Evolutionary conservation across 1,140 invertebrate genomes (phyloP), one percentile per base, ranked within the genome.

Genomic region (Nomia melanderi): DNA sequence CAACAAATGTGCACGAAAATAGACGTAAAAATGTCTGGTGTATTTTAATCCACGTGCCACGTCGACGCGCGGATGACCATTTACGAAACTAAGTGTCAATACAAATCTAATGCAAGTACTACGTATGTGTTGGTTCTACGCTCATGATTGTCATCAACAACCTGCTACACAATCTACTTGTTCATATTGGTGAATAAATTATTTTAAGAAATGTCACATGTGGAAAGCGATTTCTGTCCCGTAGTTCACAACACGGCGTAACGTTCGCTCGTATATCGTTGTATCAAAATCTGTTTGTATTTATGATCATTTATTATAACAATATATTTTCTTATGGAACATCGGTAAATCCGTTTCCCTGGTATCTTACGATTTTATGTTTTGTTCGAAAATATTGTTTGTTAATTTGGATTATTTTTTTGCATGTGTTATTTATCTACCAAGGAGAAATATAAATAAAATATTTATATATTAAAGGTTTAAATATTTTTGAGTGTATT

Each of bases 171-270:
- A 75, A 85, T 73, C 66, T 79, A 83, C 66, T 81, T 87, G 81
- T 82, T 88, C 80, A 79, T 83, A 82, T 81, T 81, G 78, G 75
- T 79, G 78, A 86, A 87, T 87, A 88, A 88, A 88, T 88, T 86
- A 86, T 87, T 87, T 87, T 79, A 80, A 74, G 79, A 82, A 82
- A 74, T 70, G 66, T 25, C 64, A 67, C 63, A 78, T 33, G 33
- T 53, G 11, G 39, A 11, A 17, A 79, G 62, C 63, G 41, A 76
- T 47, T 64, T 78, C 56, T 82, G 44, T 33, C 29, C 39, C 27
- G 44, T 0, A 39, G 59, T 62, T 70, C n/a, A n/a, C n/a, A n/a
- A n/a, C n/a, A n/a, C n/a, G n/a, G 39, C 1, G 20, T 5, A 20
- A n/a, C 27, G 59, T 27, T 41, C 9, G 14, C 39, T 14, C 14